Evolutionary conservation across 2,797 vertebrate species (phyloP), one percentile per base, ranked within the genome.

Genomic region (Chaenodraco wilsoni): DNA sequence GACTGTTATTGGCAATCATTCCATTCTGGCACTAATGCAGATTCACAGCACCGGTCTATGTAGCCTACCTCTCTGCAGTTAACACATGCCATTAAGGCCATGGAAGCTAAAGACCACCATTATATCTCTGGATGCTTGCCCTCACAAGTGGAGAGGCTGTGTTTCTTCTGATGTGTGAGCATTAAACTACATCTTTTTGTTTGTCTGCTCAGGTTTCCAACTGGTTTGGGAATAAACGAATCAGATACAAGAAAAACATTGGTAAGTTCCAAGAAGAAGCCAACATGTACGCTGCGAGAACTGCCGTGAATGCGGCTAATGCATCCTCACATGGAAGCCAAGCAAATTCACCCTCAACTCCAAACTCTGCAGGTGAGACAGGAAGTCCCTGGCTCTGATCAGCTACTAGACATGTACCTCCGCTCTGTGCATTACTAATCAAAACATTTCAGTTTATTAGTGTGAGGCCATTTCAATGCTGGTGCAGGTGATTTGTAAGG

Each of bases 211-310:
- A 99, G 98, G 98, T 99, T 95, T 99, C 98, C 94, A 99, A 99
- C 97, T 99, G 98, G 97, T 99, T 99, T 93, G 98, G 98, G 95
- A 99, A 99, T 96, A 99, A 99, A 94, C 95, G 98, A 96, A 99
- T 99, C 96, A 96, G 97, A 94, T 99, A 99, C 96, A 99, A 99
- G 97, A 99, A 99, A 95, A 99, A 99, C 96, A 99, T 99, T 93
- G 97, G 98, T 95, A 99, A 99, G 95, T 99, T 99, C 94, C 97
- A 99, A 94, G 97, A 99, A 94, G 97, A 99, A 96, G 97, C 98
- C 95, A 99, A 99, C 96, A 98, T 99, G 96, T 99, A 99, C 93
- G 98, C 97, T 90, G 97, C 98, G 93, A 98, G 97, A 96, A 99
- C 98, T 72, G 98, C 98, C 89, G 98, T 99, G 90, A 98, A 92